These are phyloP conservation scores for Jaculus jaculus DNA, from an alignment of 2,113 vertebrate species.

Conservation along the genomic window DNA sequence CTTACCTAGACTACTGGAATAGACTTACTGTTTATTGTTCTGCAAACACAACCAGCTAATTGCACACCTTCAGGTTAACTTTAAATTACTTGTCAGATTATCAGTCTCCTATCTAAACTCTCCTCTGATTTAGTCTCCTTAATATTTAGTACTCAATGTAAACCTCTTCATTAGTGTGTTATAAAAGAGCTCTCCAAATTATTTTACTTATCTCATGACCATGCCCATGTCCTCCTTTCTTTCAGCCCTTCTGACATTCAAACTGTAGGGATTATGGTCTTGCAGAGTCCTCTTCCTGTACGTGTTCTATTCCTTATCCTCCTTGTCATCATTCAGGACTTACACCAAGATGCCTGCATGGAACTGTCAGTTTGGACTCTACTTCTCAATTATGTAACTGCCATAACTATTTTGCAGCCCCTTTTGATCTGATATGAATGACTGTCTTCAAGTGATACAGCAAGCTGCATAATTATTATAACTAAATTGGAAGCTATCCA, in stretches of 20 bases:
- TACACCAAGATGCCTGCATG: not conserved
- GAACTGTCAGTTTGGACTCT: not conserved
- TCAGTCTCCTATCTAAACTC: not conserved
- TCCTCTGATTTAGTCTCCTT: not conserved
- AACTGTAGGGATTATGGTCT: too few species aligned
- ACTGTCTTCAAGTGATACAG: not conserved
- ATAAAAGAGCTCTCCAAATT: not conserved
- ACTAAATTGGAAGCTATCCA: not conserved
- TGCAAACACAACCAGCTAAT: not conserved
- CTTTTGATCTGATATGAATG: not conserved
- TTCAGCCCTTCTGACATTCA: not conserved
- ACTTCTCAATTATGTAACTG: not conserved
- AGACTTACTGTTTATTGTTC: not conserved
- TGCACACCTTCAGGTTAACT: not conserved
- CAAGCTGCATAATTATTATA: not conserved
- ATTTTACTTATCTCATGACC: not conserved
- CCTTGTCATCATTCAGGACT: not conserved
- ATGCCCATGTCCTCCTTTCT: not conserved
- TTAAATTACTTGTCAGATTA: not conserved
- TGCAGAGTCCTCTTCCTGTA: not conserved
- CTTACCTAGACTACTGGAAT: not conserved
- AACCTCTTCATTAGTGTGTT: not conserved
- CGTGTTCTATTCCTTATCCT: not conserved
- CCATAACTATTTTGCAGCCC: not conserved
- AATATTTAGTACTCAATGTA: not conserved